Evolutionary conservation across 2,888 invertebrate genomes (phyloP).

Genomic region (Crossocerus cetratus): DNA sequence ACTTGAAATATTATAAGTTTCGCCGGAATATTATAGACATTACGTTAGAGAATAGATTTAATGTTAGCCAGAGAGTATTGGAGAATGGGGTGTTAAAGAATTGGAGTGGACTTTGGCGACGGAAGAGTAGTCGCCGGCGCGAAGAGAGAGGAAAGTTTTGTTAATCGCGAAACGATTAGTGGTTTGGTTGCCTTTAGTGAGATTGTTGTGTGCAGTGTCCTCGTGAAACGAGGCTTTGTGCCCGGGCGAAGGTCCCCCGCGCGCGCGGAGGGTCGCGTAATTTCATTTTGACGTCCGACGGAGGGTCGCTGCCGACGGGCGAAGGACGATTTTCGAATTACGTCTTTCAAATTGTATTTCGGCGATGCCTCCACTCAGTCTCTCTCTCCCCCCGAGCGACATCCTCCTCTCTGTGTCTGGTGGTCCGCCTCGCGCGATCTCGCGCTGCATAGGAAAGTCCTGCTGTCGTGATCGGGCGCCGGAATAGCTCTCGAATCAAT

Average conservation of each 20-base stretch:
- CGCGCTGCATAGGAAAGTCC: slow-evolving; percentile 22
- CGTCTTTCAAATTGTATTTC: slow-evolving; percentile 72
- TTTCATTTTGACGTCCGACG: slow-evolving; percentile 77
- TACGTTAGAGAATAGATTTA: too few species aligned
- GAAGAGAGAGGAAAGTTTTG: slow-evolving; percentile 51
- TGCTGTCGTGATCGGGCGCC: slow-evolving; percentile 39
- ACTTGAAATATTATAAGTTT: too few species aligned
- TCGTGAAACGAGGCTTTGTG: slow-evolving; percentile 70
- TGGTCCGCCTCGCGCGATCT: slow-evolving; percentile 26
- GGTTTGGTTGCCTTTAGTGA: slow-evolving; percentile 72
- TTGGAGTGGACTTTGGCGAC: not conserved
- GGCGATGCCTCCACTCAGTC: slow-evolving; percentile 45
- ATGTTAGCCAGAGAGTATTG: too few species aligned
- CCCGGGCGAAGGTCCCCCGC: slow-evolving; percentile 57
- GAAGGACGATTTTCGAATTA: slow-evolving; percentile 77
- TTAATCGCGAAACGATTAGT: slow-evolving; percentile 75
- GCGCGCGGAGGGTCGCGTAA: slow-evolving; percentile 74
- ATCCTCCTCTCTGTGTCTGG: slow-evolving; percentile 4
- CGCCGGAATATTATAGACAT: too few species aligned
- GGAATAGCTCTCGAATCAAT: slow-evolving; percentile 47
- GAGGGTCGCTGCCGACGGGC: slow-evolving; percentile 73
- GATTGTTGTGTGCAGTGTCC: slow-evolving; percentile 70
- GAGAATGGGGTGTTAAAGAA: not conserved
- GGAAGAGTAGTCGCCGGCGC: slow-evolving; percentile 13
- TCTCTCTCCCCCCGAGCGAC: slow-evolving; percentile 8